These are phyloP conservation scores for Calycopis cecrops DNA, from an alignment of 1,140 invertebrate genomes.

Conservation along the genomic window DNA sequence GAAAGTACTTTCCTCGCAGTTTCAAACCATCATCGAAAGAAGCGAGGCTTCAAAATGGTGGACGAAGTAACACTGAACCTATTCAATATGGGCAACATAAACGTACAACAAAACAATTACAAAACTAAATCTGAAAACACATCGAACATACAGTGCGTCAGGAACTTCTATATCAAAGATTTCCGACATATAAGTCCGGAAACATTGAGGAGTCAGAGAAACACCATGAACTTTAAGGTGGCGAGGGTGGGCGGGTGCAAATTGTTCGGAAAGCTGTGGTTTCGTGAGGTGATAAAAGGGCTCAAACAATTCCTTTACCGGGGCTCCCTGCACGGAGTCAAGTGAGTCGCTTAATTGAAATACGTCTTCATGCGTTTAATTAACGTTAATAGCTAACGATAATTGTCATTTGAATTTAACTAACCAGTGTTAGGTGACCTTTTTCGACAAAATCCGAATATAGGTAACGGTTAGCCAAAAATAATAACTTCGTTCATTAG, in stretches of 20 bases:
- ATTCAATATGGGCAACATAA: conserved; percentile 3
- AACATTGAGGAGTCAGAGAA: conserved; percentile 27
- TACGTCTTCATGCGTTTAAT: too few species aligned
- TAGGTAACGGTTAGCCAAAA: too few species aligned
- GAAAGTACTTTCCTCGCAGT: background rate
- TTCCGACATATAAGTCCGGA: conserved; percentile 52
- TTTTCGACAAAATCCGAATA: too few species aligned
- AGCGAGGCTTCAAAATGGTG: background rate
- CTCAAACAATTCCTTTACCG: conserved; percentile 61
- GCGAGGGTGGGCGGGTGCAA: conserved; percentile 23
- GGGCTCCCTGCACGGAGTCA: conserved; percentile 64
- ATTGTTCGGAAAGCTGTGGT: conserved; percentile 46
- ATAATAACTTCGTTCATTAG: background rate
- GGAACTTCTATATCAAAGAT: conserved; percentile 55
- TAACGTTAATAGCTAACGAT: background rate
- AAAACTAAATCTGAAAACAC: conserved; percentile 9
- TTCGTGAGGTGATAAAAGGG: conserved; percentile 45
- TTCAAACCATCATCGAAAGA: background rate
- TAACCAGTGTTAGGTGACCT: too few species aligned
- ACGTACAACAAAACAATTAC: conserved; percentile 6
- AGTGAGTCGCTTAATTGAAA: conserved; percentile 39
- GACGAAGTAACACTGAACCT: background rate
- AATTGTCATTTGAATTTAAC: background rate
- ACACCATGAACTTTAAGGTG: conserved; percentile 23
- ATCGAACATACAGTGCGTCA: conserved; percentile 28